These are phyloP conservation scores for Notodonta ziczac DNA, from an alignment of 2,888 invertebrate genomes.

Conservation along the genomic window DNA sequence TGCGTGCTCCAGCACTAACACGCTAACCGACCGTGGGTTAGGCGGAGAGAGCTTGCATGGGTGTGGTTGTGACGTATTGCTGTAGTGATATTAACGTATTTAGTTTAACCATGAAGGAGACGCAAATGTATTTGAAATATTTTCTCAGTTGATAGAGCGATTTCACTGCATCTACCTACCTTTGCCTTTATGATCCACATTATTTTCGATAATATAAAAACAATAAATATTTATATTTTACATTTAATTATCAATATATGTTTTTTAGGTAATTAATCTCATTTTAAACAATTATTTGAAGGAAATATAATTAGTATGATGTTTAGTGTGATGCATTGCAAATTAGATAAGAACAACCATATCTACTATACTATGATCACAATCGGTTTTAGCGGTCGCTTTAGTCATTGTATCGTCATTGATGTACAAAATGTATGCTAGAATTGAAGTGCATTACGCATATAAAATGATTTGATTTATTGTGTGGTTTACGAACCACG, in stretches of 20 bases:
- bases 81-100: conserved; percentile 45
- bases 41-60: conserved; percentile 64
- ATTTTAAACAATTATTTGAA: not conserved
- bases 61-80: conserved; percentile 55
- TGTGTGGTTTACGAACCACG: too few species aligned
- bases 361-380: too few species aligned
- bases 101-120: conserved; percentile 31
- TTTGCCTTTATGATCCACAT: not conserved
- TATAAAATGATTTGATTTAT: too few species aligned
- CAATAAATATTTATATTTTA: not conserved
- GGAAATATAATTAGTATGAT: not conserved
- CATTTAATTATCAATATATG: too few species aligned
- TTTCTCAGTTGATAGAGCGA: not conserved
- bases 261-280: not conserved
- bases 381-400: too few species aligned
- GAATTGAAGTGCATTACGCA: too few species aligned
- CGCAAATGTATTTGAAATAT: conserved; percentile 3
- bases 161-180: conserved; percentile 7
- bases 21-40: conserved; percentile 6
- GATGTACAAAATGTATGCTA: too few species aligned
- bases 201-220: too few species aligned
- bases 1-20: too few species aligned
- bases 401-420: too few species aligned
- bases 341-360: too few species aligned
- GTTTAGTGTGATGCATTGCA: not conserved